Evolutionary conservation across 2,888 invertebrate species (phyloP), one percentile per base, ranked within the genome.

Genomic region (Amblyjoppa proteus): DNA sequence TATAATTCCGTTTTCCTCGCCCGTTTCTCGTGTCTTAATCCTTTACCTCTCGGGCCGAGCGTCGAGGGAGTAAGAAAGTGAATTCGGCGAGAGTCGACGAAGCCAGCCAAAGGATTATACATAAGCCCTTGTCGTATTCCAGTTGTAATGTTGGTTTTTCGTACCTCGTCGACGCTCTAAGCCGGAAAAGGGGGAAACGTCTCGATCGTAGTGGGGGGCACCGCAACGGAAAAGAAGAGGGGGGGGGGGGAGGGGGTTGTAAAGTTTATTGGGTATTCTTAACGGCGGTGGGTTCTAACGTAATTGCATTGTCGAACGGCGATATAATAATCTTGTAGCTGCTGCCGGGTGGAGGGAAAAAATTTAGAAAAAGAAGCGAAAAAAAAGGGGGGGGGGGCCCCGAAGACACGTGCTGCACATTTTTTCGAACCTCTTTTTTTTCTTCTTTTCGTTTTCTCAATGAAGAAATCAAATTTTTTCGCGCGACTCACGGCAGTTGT

Each of bases 211-310:
- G 64, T 2, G 34, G 56, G 49, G 41, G 53, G 20, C 16, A 13
- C 61, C 11, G 66, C 5, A 49, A 38, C 68, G 6, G 64, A 38
- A 41, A 45, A 6, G 73, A n/a, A 49, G 45, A 61, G 13, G 64
- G 41, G 85, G 49, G 51, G 51, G 38, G 76, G n/a, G n/a, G n/a
- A n/a, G n/a, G 80, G 69, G 41, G 85, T 58, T 61, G 79, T 85
- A 76, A 85, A 85, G 73, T 87, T 91, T 90, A 90, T 89, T 88
- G 88, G 83, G 84, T 64, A 88, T 88, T 88, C 83, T 89, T 85
- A 51, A 31, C 66, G 83, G 87, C 78, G 89, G 88, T 87, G 84
- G 85, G 80, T 71, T 87, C 87, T 87, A 88, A 88, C 89, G 88
- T 87, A 89, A 85, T 81, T 87, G 85, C 85, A 87, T 89, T 85